Percentiles rank a stretch among this genome's conserved stretches.
Evolutionary conservation across 2,113 vertebrate genomes (phyloP).

Genomic region (Pterophyllum scalare): DNA sequence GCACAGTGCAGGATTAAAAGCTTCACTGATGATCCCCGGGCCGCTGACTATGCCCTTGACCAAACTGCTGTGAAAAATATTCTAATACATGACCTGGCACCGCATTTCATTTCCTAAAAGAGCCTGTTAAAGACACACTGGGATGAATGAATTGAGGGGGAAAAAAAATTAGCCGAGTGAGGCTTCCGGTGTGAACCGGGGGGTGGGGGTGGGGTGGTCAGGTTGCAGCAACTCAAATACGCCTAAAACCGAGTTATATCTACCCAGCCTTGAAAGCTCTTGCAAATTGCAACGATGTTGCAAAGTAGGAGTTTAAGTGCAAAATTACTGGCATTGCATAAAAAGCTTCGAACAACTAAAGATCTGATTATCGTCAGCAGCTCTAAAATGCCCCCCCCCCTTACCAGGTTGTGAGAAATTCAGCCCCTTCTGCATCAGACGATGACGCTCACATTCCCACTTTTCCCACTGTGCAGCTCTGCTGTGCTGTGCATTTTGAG

Average conservation of each 20-base stretch:
- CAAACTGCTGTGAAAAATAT: conserved; percentile 51
- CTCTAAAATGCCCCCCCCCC: background rate
- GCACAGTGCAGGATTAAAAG: conserved; percentile 69
- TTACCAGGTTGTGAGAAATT: background rate
- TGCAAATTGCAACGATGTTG: background rate
- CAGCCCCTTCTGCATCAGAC: background rate
- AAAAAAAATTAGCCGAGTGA: background rate
- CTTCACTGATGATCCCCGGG: conserved; percentile 60
- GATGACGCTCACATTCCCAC: conserved; percentile 22
- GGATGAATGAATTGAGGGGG: background rate
- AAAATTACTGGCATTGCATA: background rate
- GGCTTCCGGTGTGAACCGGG: background rate
- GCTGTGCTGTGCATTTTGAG: conserved; percentile 42
- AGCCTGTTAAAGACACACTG: background rate
- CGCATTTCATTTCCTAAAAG: conserved; percentile 33
- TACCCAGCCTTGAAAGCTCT: background rate
- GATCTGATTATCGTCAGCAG: background rate
- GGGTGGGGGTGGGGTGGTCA: too few species aligned
- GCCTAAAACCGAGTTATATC: background rate
- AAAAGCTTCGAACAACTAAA: background rate
- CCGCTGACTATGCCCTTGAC: conserved; percentile 65
- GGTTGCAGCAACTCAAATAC: fast-evolving
- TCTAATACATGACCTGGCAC: conserved; percentile 41
- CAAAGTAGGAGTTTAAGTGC: background rate
- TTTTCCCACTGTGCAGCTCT: conserved; percentile 26